Base-by-base conservation (phyloP, 2,113 vertebrate genomes). In the Tragelaphus imberbis region DNA sequence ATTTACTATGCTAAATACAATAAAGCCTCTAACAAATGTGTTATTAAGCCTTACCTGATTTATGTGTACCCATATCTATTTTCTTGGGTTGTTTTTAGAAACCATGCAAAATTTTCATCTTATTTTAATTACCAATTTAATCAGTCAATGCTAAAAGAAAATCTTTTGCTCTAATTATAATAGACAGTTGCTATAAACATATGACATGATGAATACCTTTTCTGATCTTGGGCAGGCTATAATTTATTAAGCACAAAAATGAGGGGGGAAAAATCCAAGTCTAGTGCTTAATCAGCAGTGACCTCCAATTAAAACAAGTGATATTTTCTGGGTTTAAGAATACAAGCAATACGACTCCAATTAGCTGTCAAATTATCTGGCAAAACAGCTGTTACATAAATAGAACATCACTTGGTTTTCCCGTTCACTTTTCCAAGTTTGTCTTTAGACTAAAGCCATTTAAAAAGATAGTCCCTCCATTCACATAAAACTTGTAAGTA, bases 91-190 rank as follows among this genome's bases (percentile, higher is more conserved):
- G n/a, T 44, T 94, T 96, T 93, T 21, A 97, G 93, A 81, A 97
- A 47, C 40, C 30, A 1, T 77, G 91, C 63, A 95, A 90, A 97
- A 95, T 97, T 49, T 97, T 94, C 55, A 95, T 61, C 80, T 51
- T 90, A 40, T 79, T 30, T 92, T 97, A 98, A 97, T 95, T 92
- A 95, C n/a, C 77, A 58, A 93, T 92, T 97, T 97, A 97, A 97
- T 97, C 91, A 97, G 90, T 95, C 75, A 93, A 82, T n/a, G 68
- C 44, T 75, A 92, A 87, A 93, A 95, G 68, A 90, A 94, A 96
- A 61, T 89, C 30, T 97, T 97, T 68, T 82, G 53, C 40, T 94
- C 44, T 96, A 97, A 97, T 96, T 95, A 92, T 94, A 96, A 93
- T 71, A 93, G 90, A 86, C 59, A 96, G 75, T 97, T 95, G 56